Base-by-base conservation (phyloP, 2,797 vertebrate genomes). In the Numenius phaeopus region DNA sequence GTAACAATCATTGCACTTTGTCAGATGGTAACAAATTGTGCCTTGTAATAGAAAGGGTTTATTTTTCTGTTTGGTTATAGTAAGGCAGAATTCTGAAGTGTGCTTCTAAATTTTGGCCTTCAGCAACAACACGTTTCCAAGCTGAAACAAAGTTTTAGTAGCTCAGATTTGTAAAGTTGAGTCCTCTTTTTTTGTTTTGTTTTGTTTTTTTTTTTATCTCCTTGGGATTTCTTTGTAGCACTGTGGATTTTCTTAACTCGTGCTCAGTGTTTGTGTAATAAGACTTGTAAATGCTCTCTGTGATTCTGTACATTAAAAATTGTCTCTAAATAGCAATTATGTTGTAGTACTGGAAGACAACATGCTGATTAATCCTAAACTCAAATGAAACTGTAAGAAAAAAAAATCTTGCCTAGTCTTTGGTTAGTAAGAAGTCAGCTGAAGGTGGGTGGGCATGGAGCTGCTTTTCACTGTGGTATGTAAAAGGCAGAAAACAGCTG, bases 141-240 rank as follows among this genome's bases (percentile, higher is more conserved):
- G 66, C 7, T 21, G 10, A 77, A 89, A 58, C 9, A 76, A 78
- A 91, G 49, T 50, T 50, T 82, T 69, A 54, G 26, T 47, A 29
- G n/a, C 14, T 58, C 27, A 70, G 4, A 22, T 27, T 69, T 1
- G 0, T 42, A 30, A 71, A 55, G 46, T 10, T 67, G 59, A 55
- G 11, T 81, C 10, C 12, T 34, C 18, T 34, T 79, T 20, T 24
- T 57, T 57, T 55, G n/a, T n/a, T n/a, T n/a, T n/a, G n/a, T n/a
- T n/a, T n/a, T n/a, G n/a, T n/a, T 22, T 32, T 24, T 16, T 12
- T 27, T 7, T 32, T 17, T 2, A 1, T 3, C 10, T 61, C 16
- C 14, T 42, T 95, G 55, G 30, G 37, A 81, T 76, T 71, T 79
- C 12, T 82, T 79, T 61, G 14, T 50, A 85, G 50, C 40, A 27